Evolutionary conservation across 2,888 invertebrate species (phyloP), one percentile per base, ranked within the genome.

Genomic region (Phyllotreta striolata): DNA sequence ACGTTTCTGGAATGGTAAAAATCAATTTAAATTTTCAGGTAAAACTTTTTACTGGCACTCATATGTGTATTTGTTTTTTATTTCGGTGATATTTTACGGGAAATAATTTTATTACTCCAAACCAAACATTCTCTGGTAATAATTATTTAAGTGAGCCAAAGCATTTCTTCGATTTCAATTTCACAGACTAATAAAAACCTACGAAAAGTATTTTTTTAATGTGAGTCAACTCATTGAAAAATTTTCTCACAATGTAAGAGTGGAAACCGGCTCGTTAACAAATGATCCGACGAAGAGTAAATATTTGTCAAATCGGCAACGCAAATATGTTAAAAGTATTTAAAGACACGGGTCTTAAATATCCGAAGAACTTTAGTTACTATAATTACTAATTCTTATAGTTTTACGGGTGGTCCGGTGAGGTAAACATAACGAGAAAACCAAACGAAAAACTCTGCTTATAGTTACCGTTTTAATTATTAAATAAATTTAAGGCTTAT

Each of bases 341-440:
- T 63, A 67, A 68, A 65, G 59, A 66, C 57, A 52, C 63, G 54
- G 55, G 57, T 55, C 60, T 61, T 55, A 64, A 66, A 66, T 66
- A 74, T 74, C 61, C 66, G 54, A 64, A 55, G 72, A 73, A 74
- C 71, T 71, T 72, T 70, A 72, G 69, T 70, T 62, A 62, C 66
- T 71, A 73, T 72, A 73, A 75, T 74, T 72, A 73, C 68, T 68
- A 69, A 71, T 74, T 74, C 73, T 69, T 73, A 72, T 67, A 68
- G 65, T 64, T 69, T 70, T 70, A 69, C 69, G 74, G 75, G 75
- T 76, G 75, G 75, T 74, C 74, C 60, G 47, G 49, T 52, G 14
- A 34, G 44, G 57, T 13, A 38, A 39, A 52, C 7, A 6, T 38
- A 12, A 39, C 12, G 39, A 6, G 59, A 55, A 66, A 64, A 66